A percentile compares a stretch with the other conserved stretches of the same genome.
Conservation (phyloP, 2,888 invertebrate species). For the Pachymerium ferrugineum region DNA sequence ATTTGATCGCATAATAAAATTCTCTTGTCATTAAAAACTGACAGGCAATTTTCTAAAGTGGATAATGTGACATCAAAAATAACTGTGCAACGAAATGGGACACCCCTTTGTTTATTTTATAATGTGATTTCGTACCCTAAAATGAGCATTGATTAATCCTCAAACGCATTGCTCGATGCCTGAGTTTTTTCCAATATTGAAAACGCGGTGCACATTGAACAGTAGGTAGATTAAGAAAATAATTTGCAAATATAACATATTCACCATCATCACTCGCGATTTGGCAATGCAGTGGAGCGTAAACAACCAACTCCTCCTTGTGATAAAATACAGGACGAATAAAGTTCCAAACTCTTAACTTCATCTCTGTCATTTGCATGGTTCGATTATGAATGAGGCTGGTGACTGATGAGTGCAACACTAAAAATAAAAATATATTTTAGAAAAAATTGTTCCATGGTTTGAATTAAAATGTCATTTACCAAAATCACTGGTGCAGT, state of each 20-base stretch:
- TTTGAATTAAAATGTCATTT: no score
- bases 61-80: no score
- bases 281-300: background rate
- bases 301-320: background rate
- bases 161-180: background rate
- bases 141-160: background rate
- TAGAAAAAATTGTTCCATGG: no score
- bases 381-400: background rate
- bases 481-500: conserved; percentile 34
- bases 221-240: background rate
- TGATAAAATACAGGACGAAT: background rate
- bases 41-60: no score
- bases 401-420: background rate
- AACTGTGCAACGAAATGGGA: no score
- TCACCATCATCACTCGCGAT: background rate
- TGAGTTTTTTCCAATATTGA: background rate
- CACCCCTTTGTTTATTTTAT: no score
- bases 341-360: background rate
- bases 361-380: background rate
- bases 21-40: no score
- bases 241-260: background rate
- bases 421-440: background rate
- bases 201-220: background rate
- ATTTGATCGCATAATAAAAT: no score
- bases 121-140: background rate